Evolutionary conservation across 2,888 invertebrate species (phyloP), one percentile per base, ranked within the genome.

Genomic region (Bombylius discolor): DNA sequence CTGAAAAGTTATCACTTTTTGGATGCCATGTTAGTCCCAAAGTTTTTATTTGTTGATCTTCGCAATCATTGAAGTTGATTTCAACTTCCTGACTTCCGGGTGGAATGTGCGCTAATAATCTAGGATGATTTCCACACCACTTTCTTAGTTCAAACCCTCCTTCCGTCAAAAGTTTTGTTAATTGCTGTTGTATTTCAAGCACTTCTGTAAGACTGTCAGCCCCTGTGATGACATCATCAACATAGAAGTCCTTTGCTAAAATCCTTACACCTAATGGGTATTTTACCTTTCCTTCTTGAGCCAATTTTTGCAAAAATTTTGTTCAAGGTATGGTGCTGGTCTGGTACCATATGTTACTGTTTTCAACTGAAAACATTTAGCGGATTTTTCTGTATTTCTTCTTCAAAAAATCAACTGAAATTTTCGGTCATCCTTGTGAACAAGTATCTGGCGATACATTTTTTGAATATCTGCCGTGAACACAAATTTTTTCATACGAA

Each of bases 11-110:
- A 48, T 59, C 56, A 36, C 49, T 44, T 47, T 49, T 56, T 9
- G 56, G 59, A 5, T 44, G 51, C 54, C 59, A 59, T 13, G 42
- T 58, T 13, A 60, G 23, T 46, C 51, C 32, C 14, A 32, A 11
- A 7, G 46, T 46, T 46, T 46, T n/a, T 13, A 46, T 13, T 9
- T 32, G 14, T 11, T 45, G 39, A 6, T 23, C 23, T 5, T 14
- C 8, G n/a, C n/a, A 7, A 47, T 46, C 49, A n/a, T 50, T n/a
- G 3, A 54, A 45, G 12, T 45, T 44, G 4, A 44, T 33, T 8
- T 12, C 11, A 23, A 51, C 11, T 44, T 51, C 45, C 13, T 45
- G 39, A 23, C 44, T 6, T 45, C 7, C 46, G 45, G 9, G 39
- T 13, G 52, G 52, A 6, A 52, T 45, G 14, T n/a, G 6, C 8